Conservation (phyloP, 2,113 vertebrate genomes). For the Mobula hypostoma region DNA sequence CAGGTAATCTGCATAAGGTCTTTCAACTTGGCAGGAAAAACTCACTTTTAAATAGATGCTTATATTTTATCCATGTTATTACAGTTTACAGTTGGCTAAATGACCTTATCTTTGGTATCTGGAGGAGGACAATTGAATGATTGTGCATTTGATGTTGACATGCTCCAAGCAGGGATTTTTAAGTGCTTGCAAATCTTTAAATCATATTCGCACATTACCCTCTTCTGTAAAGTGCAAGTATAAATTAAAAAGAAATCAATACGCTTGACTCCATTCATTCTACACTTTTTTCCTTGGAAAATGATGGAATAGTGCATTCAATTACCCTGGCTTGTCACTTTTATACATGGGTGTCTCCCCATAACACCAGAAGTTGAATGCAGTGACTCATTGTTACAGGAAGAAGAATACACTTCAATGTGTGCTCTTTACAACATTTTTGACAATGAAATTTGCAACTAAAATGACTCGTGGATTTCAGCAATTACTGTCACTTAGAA, state of each 20-base stretch:
- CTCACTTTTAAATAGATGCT: not conserved
- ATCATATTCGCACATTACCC: constrained; percentile 11
- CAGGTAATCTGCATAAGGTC: not conserved
- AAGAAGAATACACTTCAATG: not conserved
- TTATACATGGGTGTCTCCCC: not conserved
- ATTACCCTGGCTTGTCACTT: not conserved
- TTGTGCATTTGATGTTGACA: constrained; percentile 6
- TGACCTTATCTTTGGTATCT: not conserved
- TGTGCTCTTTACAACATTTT: not conserved
- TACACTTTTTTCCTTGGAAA: constrained; percentile 1
- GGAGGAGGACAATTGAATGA: constrained; percentile 3
- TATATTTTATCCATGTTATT: constrained; percentile 6
- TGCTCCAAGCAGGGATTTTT: constrained; percentile 1
- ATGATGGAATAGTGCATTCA: not conserved
- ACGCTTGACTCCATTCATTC: constrained; percentile 15
- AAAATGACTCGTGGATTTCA: not conserved
- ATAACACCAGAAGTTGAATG: not conserved
- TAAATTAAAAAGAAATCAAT: constrained; percentile 31
- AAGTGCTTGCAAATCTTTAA: constrained; percentile 31
- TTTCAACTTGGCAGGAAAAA: not conserved
- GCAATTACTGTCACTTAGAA: not conserved
- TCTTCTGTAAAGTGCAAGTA: constrained; percentile 33
- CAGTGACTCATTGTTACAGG: not conserved
- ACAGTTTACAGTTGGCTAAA: not conserved
- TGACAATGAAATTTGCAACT: not conserved